A percentile compares a stretch with the other conserved stretches of the same genome.
Evolutionary conservation across 2,888 invertebrate species (phyloP).

Genomic region (Lepidochrysops patricia): DNA sequence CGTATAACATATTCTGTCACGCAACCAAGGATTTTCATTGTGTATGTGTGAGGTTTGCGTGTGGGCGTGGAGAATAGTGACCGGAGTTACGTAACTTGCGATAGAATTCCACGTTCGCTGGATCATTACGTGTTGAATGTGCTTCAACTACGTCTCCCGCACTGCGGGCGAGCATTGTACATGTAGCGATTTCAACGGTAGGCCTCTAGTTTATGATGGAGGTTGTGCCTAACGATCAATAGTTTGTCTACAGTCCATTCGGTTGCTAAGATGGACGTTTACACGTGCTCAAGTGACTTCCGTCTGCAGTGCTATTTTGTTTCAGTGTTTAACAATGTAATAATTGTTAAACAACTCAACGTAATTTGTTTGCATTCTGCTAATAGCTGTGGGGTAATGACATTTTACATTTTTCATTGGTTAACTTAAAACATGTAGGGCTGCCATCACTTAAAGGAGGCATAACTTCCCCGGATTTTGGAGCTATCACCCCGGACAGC

Average conservation of each 20-base stretch:
- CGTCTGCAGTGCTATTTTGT: constrained; percentile 17
- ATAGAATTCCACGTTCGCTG: constrained; percentile 16
- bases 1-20: constrained; percentile 21
- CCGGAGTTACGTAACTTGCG: constrained; percentile 24
- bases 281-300: constrained; percentile 28
- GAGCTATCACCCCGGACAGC: too few species aligned
- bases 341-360: neutral
- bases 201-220: constrained; percentile 19
- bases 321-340: constrained; percentile 14
- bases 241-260: constrained; percentile 29
- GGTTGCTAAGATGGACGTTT: constrained; percentile 29
- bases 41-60: constrained; percentile 16
- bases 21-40: constrained; percentile 15
- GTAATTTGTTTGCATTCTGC: neutral
- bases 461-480: too few species aligned
- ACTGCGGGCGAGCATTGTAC: constrained; percentile 21
- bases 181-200: constrained; percentile 14
- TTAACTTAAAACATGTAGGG: neutral
- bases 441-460: too few species aligned
- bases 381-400: neutral
- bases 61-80: constrained; percentile 25
- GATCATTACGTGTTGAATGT: constrained; percentile 20
- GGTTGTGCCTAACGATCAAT: constrained; percentile 33
- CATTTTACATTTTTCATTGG: neutral
- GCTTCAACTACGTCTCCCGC: constrained; percentile 7